phyloP scores from a whole-genome alignment of 2,797 vertebrate species.

The Sebastes iracundus region DNA sequence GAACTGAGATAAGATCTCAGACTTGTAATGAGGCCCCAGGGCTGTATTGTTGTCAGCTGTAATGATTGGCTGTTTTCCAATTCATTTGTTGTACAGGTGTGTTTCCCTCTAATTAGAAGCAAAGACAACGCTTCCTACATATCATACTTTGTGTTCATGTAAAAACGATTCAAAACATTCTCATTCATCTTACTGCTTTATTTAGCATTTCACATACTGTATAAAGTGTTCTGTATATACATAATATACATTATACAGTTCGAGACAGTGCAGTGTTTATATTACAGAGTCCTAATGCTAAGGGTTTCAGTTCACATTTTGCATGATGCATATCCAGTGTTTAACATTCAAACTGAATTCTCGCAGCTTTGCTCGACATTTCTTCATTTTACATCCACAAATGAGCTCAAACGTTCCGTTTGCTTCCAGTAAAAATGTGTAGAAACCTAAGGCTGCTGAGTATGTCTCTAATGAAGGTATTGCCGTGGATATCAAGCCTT shows the following conservation, averaged over 20 bases:
- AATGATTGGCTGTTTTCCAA: neutral
- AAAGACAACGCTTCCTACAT: no score
- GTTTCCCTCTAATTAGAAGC: no score
- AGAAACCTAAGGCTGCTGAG: conserved; percentile 9
- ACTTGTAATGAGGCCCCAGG: neutral
- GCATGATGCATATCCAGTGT: conserved; percentile 66
- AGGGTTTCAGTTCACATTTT: conserved; percentile 39
- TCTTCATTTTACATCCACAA: neutral
- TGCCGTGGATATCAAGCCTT: neutral
- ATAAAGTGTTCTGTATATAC: conserved; percentile 72
- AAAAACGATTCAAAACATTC: neutral
- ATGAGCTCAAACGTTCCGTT: neutral
- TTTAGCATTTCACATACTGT: conserved; percentile 66
- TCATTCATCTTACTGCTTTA: conserved; percentile 58
- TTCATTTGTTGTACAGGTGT: no score
- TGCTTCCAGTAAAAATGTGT: neutral
- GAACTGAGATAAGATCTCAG: neutral
- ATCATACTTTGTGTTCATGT: neutral
- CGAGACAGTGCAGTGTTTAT: conserved; percentile 30
- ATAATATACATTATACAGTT: conserved; percentile 70
- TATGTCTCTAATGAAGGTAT: neutral
- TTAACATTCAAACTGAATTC: conserved; percentile 16
- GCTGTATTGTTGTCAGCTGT: neutral
- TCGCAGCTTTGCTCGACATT: neutral
- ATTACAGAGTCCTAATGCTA: conserved; percentile 42